Percentiles rank a stretch among this genome's conserved stretches.
Evolutionary conservation across 2,888 invertebrate genomes (phyloP).

Genomic region (Sphaeridia pumilis): DNA sequence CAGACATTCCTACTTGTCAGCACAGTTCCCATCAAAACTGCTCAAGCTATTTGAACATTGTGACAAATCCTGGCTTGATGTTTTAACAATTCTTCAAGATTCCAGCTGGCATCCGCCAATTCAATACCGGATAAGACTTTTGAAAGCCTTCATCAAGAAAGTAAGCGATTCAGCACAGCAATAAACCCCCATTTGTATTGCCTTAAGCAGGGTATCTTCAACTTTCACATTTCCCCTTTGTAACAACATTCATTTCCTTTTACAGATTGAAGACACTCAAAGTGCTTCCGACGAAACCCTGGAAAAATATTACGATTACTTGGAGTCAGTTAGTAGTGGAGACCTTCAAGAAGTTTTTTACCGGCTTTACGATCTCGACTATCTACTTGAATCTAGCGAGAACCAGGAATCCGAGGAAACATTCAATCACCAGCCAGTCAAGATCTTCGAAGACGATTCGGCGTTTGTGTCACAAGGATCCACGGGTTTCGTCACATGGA

Average conservation of each 20-base stretch:
- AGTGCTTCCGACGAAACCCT: neutral
- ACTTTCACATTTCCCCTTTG: neutral
- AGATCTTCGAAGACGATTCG: constrained; percentile 15
- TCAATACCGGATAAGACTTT: constrained; percentile 9
- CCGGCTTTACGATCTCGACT: constrained; percentile 6
- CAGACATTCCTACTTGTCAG: too few species aligned
- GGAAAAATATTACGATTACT: constrained; percentile 8
- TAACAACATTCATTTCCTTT: neutral
- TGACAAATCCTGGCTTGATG: too few species aligned
- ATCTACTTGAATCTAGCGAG: neutral
- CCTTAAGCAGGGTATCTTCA: neutral
- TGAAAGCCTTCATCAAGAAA: constrained; percentile 9
- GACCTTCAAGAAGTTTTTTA: constrained; percentile 10
- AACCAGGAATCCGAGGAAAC: too few species aligned
- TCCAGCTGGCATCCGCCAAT: constrained; percentile 5
- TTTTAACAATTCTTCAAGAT: too few species aligned
- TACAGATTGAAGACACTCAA: neutral
- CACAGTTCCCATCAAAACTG: too few species aligned
- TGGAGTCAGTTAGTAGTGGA: constrained; percentile 1
- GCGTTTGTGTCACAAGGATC: constrained; percentile 14
- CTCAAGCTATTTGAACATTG: too few species aligned
- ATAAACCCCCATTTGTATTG: neutral
- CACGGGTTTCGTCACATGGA: constrained; percentile 13
- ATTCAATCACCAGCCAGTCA: constrained; percentile 1
- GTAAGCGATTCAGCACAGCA: neutral